These are phyloP conservation scores for Lucilia cuprina DNA, from an alignment of 1,140 invertebrate species.

Conservation along the genomic window DNA sequence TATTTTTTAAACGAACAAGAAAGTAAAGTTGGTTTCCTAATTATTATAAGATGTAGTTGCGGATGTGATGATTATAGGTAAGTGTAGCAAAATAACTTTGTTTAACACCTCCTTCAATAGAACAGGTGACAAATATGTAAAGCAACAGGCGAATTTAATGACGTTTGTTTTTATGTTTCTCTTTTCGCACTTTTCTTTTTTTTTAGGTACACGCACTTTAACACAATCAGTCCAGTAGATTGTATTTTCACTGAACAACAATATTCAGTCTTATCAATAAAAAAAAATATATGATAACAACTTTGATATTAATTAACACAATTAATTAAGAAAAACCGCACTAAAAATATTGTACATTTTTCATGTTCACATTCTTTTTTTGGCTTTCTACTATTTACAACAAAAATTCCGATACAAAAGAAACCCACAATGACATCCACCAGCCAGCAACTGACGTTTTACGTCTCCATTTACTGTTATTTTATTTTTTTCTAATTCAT, in stretches of 20 bases:
- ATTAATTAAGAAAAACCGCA: neutral
- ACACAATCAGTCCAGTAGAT: neutral
- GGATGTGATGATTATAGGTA: neutral
- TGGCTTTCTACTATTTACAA: neutral
- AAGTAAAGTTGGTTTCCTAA: neutral
- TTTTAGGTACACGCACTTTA: neutral
- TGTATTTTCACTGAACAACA: neutral
- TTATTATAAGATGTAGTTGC: neutral
- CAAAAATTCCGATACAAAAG: neutral
- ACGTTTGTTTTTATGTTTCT: neutral
- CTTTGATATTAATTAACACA: neutral
- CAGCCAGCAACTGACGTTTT: conserved; percentile 3
- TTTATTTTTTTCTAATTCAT: neutral
- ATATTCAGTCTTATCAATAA: neutral
- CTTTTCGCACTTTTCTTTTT: neutral
- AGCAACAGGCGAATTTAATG: neutral
- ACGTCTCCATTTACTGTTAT: conserved; percentile 11
- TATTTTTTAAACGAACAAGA: conserved; percentile 11
- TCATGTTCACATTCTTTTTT: neutral
- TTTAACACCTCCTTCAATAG: neutral
- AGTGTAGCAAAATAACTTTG: neutral
- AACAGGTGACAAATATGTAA: neutral
- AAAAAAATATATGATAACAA: neutral
- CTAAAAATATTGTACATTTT: neutral
- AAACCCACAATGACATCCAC: neutral